phyloP scores from a whole-genome alignment of 1,140 invertebrate species.

The Coelopa frigida region DNA sequence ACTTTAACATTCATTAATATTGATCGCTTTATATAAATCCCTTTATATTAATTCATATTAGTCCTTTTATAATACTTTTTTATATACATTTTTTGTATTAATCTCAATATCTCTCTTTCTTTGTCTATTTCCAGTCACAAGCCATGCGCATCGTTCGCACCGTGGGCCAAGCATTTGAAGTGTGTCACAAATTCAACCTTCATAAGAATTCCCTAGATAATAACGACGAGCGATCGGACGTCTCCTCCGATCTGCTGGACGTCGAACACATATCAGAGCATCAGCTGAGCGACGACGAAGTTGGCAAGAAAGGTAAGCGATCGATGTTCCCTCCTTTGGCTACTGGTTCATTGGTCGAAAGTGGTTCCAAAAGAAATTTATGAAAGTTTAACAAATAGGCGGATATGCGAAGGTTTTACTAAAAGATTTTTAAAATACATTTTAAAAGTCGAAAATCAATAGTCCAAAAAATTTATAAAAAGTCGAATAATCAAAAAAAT shows the following conservation, averaged over 20 bases:
- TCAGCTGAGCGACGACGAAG: slow-evolving; percentile 52
- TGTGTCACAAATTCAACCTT: slow-evolving; percentile 88
- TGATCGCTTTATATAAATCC: too few relatives aligned
- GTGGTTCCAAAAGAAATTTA: not conserved
- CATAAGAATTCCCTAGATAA: slow-evolving; percentile 50
- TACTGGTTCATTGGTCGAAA: too few relatives aligned
- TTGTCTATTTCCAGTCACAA: slow-evolving; percentile 71
- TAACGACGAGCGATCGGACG: slow-evolving; percentile 57
- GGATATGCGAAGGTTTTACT: too few relatives aligned
- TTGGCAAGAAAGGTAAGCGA: slow-evolving; percentile 54
- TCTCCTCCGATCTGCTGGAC: slow-evolving; percentile 49
- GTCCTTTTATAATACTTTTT: too few relatives aligned
- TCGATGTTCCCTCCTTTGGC: too few relatives aligned
- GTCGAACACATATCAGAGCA: slow-evolving; percentile 45
- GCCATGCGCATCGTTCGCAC: slow-evolving; percentile 96
- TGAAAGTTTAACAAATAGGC: not conserved
- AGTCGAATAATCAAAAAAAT: too few relatives aligned
- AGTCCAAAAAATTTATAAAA: too few relatives aligned
- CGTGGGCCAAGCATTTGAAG: slow-evolving; percentile 97
- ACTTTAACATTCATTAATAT: too few relatives aligned
- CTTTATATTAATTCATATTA: too few relatives aligned
- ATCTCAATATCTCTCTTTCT: not conserved
- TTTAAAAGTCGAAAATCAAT: too few relatives aligned
- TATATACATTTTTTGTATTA: too few relatives aligned
- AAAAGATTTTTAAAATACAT: too few relatives aligned